Evolutionary conservation across 1,140 invertebrate genomes (phyloP).

Genomic region (Leptinotarsa lineolata): DNA sequence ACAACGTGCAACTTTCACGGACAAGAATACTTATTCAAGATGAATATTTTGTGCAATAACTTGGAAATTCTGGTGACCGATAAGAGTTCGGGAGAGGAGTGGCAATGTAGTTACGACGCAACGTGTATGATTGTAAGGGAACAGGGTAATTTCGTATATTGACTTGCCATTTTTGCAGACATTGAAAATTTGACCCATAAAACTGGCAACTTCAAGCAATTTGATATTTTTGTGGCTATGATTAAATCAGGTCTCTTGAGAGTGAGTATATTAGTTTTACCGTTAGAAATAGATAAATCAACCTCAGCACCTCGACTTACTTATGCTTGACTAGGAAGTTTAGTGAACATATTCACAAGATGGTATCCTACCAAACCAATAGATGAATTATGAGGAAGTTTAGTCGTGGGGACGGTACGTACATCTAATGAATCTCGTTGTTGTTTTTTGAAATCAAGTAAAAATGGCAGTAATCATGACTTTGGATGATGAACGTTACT

Average conservation of each 20-base stretch:
- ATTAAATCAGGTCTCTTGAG: constrained; percentile 60
- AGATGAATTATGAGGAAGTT: no score
- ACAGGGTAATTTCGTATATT: not conserved
- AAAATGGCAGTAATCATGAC: no score
- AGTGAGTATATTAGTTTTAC: constrained; percentile 46
- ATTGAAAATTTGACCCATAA: constrained; percentile 61
- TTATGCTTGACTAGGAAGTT: no score
- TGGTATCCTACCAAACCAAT: no score
- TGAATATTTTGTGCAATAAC: constrained; percentile 53
- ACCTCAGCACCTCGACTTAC: no score
- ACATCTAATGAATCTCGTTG: no score
- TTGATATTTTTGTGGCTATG: constrained; percentile 60
- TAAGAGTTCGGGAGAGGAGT: constrained; percentile 60
- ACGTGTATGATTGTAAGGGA: constrained; percentile 52
- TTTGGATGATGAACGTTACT: no score
- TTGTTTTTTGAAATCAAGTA: no score
- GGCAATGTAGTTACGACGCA: constrained; percentile 60
- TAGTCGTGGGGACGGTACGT: no score
- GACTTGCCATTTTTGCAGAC: constrained; percentile 51
- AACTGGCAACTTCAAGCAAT: constrained; percentile 62
- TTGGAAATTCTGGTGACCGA: constrained; percentile 58
- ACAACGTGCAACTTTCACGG: constrained; percentile 58
- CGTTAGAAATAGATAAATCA: no score
- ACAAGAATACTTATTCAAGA: constrained; percentile 58
- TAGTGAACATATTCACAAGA: no score